These are phyloP conservation scores for Entelurus aequoreus DNA, from an alignment of 2,113 vertebrate genomes.

Conservation along the genomic window DNA sequence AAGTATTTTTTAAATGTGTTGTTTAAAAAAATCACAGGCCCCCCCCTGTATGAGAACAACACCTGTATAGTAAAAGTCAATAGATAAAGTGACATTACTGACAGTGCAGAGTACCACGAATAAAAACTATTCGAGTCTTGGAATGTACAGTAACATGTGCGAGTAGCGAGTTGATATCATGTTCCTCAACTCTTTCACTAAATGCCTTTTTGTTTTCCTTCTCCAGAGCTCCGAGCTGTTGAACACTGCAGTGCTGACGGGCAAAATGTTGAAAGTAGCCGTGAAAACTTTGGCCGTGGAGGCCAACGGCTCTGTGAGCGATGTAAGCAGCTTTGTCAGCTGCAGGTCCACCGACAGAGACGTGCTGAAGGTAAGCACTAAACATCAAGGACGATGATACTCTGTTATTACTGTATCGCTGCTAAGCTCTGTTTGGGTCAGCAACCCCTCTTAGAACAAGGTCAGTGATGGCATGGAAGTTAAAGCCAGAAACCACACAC, in stretches of 20 bases:
- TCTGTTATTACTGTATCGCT: constrained; percentile 37
- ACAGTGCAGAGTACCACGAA: too few species aligned
- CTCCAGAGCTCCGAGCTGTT: constrained; percentile 81
- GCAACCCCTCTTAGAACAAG: constrained; percentile 23
- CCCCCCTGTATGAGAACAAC: too few species aligned
- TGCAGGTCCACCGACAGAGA: constrained; percentile 82
- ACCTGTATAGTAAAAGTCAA: too few species aligned
- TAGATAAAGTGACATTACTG: too few species aligned
- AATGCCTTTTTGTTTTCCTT: constrained; percentile 3
- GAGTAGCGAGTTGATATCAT: too few species aligned
- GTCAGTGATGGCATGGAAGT: not conserved
- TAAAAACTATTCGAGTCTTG: too few species aligned
- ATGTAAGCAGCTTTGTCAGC: constrained; percentile 82
- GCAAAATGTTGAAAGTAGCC: constrained; percentile 78
- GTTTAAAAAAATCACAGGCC: too few species aligned
- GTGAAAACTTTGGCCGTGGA: constrained; percentile 83
- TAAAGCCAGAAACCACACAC: constrained; percentile 12
- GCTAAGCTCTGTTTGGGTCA: constrained; percentile 9
- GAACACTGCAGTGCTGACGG: constrained; percentile 88
- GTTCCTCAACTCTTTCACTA: not conserved
- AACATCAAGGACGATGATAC: constrained; percentile 11
- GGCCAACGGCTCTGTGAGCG: constrained; percentile 74
- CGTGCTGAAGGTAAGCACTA: constrained; percentile 78
- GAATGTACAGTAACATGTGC: too few species aligned
- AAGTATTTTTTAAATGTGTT: too few species aligned